Base-by-base conservation (phyloP, 1,140 invertebrate genomes). In the Macrobrachium nipponense region DNA sequence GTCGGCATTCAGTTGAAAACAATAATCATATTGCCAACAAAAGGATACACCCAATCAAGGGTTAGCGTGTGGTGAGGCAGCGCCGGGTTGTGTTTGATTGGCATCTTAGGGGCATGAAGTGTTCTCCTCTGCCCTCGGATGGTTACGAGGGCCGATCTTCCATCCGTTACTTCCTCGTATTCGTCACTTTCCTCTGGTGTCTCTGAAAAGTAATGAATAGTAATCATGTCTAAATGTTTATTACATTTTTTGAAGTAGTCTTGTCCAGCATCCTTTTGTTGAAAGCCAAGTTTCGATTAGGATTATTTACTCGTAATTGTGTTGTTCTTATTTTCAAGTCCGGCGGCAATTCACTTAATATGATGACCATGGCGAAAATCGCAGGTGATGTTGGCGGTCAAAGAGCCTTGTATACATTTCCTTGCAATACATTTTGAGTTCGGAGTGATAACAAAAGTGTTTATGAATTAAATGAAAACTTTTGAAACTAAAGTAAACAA, bases 31-130 rank as follows among this genome's bases (percentile, higher is more conserved):
- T 20, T n/a, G 61, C 15, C 4, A 18, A 88, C 73, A 62, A 90
- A 93, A 93, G 93, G 93, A 94, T 96, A 97, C 94, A 98, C 97
- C 97, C 97, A 98, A 90, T 97, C 96, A 0, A 98, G 92, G 88
- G 96, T 94, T 64, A 98, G 92, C 90, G 96, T 96, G 91, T 97
- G 96, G 17, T 96, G 95, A 8, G 97, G 97, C 0, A 95, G 95
- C 18, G 95, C 93, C 90, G 96, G 96, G 90, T 97, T 95, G 36
- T 95, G 93, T 10, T 95, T 94, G 10, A 96, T 93, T 90, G 96
- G 94, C 89, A 96, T 95, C 43, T 96, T 94, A 0, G 97, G 97
- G 27, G 96, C 96, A 91, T 97, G 97, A 90, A 98, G 95, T 2
- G 95, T 96, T 80, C 96, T 93, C 88, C 96, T 91, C 44, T 97